A percentile compares a stretch with the other conserved stretches of the same genome.
These are phyloP conservation scores for Platynereis dumerilii DNA, from an alignment of 2,888 invertebrate genomes.

Conservation along the genomic window DNA sequence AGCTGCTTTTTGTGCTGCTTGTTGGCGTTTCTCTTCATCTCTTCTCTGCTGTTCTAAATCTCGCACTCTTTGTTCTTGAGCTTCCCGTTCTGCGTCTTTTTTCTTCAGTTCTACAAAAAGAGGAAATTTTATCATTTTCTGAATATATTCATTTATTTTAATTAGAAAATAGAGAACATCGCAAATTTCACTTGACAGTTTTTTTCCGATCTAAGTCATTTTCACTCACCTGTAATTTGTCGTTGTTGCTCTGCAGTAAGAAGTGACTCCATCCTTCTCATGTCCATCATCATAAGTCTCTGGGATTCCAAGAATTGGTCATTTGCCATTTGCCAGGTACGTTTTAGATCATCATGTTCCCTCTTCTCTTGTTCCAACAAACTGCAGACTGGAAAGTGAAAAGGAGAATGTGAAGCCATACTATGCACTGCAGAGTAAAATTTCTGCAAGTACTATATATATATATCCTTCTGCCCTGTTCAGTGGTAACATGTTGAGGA, in stretches of 20 bases:
- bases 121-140: too few relatives aligned
- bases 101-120: constrained; percentile 54
- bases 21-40: not conserved
- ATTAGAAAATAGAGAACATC: too few relatives aligned
- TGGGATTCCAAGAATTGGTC: constrained; percentile 66
- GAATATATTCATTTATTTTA: too few relatives aligned
- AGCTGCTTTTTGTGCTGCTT: not conserved
- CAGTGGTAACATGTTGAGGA: too few relatives aligned
- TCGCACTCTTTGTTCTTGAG: constrained; percentile 55
- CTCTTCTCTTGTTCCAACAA: constrained; percentile 65
- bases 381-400: constrained; percentile 52
- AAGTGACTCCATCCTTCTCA: constrained; percentile 63
- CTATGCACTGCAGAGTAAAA: too few relatives aligned
- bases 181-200: too few relatives aligned
- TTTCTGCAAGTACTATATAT: too few relatives aligned
- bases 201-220: too few relatives aligned
- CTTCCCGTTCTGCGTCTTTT: constrained; percentile 57
- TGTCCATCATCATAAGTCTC: constrained; percentile 64
- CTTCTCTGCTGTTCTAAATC: constrained; percentile 42
- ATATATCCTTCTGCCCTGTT: too few relatives aligned
- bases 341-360: constrained; percentile 63
- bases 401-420: not conserved
- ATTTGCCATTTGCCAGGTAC: constrained; percentile 67
- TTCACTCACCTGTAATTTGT: constrained; percentile 57
- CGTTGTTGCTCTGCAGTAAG: constrained; percentile 64